These are phyloP conservation scores for Mongoloraphidia duomilia DNA, from an alignment of 2,888 invertebrate species.

Conservation along the genomic window DNA sequence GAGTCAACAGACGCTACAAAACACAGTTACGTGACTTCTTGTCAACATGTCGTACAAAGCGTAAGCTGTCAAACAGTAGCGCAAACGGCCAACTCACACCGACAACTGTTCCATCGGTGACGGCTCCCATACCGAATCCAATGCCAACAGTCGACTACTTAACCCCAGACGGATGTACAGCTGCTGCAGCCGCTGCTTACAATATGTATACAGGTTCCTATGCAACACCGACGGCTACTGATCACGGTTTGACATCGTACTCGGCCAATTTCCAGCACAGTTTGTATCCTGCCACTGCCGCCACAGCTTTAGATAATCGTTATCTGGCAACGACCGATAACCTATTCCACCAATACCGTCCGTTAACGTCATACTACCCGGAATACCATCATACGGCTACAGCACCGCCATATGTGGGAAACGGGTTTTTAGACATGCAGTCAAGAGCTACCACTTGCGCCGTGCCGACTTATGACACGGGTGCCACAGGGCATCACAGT, in stretches of 20 bases:
- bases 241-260: conserved; percentile 43
- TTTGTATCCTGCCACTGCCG: conserved; percentile 38
- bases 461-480: conserved; percentile 43
- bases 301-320: conserved; percentile 36
- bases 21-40: conserved; percentile 85
- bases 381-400: conserved; percentile 60
- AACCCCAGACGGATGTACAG: conserved; percentile 43
- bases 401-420: conserved; percentile 51
- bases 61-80: conserved; percentile 37
- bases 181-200: conserved; percentile 63
- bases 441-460: conserved; percentile 43
- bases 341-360: conserved; percentile 79
- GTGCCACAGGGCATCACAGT: conserved; percentile 27
- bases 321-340: conserved; percentile 69
- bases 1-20: conserved; percentile 82
- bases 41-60: conserved; percentile 78
- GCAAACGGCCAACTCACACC: conserved; percentile 27
- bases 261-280: conserved; percentile 50
- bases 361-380: conserved; percentile 69
- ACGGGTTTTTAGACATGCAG: conserved; percentile 70
- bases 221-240: conserved; percentile 50
- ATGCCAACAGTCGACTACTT: conserved; percentile 53
- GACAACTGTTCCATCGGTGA: conserved; percentile 34
- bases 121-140: conserved; percentile 37
- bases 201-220: conserved; percentile 71